These are phyloP conservation scores for Caenorhabditis remanei DNA, from an alignment of 1,140 invertebrate species.

Conservation along the genomic window DNA sequence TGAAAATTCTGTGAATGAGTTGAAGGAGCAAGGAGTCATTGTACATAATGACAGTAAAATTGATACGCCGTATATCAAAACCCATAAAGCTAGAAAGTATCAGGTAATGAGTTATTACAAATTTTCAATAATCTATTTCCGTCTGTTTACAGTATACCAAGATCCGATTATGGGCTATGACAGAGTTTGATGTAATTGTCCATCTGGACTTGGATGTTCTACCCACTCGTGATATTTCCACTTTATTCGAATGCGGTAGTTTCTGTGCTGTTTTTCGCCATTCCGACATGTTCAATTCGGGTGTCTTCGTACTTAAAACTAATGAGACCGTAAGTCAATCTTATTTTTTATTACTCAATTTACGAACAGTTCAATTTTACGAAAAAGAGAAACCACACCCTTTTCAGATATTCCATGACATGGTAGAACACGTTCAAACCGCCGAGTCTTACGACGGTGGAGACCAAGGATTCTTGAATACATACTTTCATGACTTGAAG, in stretches of 20 bases:
- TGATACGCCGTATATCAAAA: constrained; percentile 67
- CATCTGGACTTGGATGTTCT: constrained; percentile 70
- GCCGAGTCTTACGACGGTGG: constrained; percentile 70
- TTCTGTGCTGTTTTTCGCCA: constrained; percentile 71
- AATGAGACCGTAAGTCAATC: constrained; percentile 65
- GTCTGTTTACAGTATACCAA: constrained; percentile 70
- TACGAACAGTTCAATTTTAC: not conserved
- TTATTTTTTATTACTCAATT: not conserved
- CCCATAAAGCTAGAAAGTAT: constrained; percentile 67
- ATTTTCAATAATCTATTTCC: not conserved
- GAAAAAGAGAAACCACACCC: not conserved
- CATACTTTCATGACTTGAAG: constrained; percentile 69
- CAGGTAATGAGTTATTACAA: constrained; percentile 58
- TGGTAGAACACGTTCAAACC: constrained; percentile 59
- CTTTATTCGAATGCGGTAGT: constrained; percentile 69
- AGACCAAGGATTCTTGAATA: constrained; percentile 71
- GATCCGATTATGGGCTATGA: constrained; percentile 71
- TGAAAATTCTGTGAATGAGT: constrained; percentile 50
- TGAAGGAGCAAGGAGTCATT: constrained; percentile 56
- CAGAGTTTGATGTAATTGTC: constrained; percentile 66
- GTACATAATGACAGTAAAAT: constrained; percentile 63
- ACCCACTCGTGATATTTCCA: constrained; percentile 61
- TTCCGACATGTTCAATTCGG: constrained; percentile 72
- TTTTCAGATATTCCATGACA: constrained; percentile 69
- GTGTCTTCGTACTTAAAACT: constrained; percentile 69